Percentiles rank a stretch among this genome's conserved stretches.
Conservation (phyloP, 1,140 invertebrate species). For the Homarus americanus region DNA sequence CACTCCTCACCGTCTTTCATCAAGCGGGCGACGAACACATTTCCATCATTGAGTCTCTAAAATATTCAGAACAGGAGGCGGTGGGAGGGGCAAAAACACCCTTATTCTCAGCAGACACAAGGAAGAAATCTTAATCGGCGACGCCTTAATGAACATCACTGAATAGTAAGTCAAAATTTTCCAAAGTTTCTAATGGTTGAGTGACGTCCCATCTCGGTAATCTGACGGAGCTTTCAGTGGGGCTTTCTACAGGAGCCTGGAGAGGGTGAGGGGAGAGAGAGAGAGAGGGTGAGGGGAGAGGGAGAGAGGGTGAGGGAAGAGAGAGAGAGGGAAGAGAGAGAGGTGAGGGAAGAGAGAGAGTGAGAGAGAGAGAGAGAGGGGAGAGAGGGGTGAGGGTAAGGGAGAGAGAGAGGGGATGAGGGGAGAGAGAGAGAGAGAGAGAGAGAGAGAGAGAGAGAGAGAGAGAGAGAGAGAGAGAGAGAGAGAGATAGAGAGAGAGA, state of each 20-base stretch:
- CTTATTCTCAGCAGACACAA: constrained; percentile 10
- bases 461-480: constrained; percentile 37
- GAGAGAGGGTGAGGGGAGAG: background rate
- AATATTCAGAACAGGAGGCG: constrained; percentile 47
- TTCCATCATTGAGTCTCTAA: constrained; percentile 58
- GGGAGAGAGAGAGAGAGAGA: background rate
- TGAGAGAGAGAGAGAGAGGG: background rate
- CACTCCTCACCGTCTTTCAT: constrained; percentile 28
- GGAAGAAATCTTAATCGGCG: constrained; percentile 40
- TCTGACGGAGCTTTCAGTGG: constrained; percentile 66
- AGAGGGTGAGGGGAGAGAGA: background rate
- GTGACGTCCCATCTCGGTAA: constrained; percentile 68
- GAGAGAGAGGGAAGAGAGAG: background rate
- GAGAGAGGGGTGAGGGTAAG: background rate
- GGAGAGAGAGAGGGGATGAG: background rate
- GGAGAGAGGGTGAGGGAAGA: background rate
- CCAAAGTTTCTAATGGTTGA: constrained; percentile 70
- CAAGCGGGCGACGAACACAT: constrained; percentile 43
- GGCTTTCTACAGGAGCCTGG: background rate
- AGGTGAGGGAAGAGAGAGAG: background rate
- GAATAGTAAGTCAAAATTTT: constrained; percentile 71
- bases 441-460: constrained; percentile 33
- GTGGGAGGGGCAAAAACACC: constrained; percentile 16
- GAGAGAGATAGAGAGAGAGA: constrained; percentile 50
- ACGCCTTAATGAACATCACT: constrained; percentile 61